phyloP scores from a whole-genome alignment of 2,113 vertebrate species.

The Myanophis thanlyinensis region DNA sequence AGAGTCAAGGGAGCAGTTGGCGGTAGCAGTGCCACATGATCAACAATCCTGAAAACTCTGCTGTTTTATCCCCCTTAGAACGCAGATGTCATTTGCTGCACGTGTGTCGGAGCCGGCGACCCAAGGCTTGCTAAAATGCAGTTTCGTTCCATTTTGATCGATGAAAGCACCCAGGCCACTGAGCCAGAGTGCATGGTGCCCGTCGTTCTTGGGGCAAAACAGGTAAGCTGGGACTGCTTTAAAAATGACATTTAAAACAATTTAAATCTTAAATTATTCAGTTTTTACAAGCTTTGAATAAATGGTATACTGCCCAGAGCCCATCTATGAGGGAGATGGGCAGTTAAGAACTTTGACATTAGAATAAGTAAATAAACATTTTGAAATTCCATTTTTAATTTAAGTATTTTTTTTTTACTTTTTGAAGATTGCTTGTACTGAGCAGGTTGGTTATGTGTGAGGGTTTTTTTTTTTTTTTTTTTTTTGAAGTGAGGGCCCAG shows the following conservation, averaged over 20 bases:
- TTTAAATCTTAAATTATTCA: neutral
- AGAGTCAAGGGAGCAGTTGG: neutral
- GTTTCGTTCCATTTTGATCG: slow-evolving; percentile 97
- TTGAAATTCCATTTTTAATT: too few species aligned
- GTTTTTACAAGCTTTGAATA: neutral
- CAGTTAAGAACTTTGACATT: neutral
- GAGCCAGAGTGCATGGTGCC: slow-evolving; percentile 99
- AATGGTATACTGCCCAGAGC: neutral
- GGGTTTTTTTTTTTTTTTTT: neutral
- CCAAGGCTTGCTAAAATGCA: slow-evolving; percentile 98
- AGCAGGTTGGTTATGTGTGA: neutral
- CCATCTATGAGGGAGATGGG: neutral
- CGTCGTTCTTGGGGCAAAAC: slow-evolving; percentile 93
- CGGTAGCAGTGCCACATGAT: too few species aligned
- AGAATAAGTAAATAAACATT: neutral
- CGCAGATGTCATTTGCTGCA: slow-evolving; percentile 96
- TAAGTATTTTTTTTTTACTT: neutral
- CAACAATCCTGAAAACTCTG: neutral
- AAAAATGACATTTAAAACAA: too few species aligned
- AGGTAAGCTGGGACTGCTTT: slow-evolving; percentile 71
- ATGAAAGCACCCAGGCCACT: slow-evolving; percentile 97
- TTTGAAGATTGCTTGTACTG: neutral
- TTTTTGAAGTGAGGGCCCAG: neutral
- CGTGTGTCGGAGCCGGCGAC: slow-evolving; percentile 94
- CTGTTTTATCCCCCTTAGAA: slow-evolving; percentile 71